A percentile compares a stretch with the other conserved stretches of the same genome.
Conservation (phyloP, 2,888 invertebrate genomes). For the Leptinotarsa tumamoca region DNA sequence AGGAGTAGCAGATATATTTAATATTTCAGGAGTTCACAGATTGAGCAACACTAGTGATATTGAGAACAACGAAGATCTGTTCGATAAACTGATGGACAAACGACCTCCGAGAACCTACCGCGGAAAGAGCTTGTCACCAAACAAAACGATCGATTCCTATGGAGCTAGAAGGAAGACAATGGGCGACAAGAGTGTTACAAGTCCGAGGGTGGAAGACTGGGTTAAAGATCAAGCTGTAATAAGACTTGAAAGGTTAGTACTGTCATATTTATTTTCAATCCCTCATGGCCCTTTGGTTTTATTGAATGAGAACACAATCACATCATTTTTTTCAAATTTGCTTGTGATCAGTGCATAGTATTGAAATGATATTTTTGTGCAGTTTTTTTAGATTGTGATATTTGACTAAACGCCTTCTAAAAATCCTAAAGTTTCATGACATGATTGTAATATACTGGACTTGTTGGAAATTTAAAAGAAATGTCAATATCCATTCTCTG, state of each 20-base stretch:
- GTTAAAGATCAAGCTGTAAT: constrained; percentile 46
- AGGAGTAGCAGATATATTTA: constrained; percentile 53
- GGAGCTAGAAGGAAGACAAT: constrained; percentile 40
- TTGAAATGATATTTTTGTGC: too few species aligned
- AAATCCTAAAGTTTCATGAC: too few species aligned
- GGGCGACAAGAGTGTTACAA: constrained; percentile 31
- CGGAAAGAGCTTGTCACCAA: constrained; percentile 44
- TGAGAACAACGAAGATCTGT: constrained; percentile 50
- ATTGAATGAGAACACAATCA: too few species aligned
- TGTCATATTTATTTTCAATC: neutral
- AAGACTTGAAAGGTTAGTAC: constrained; percentile 21
- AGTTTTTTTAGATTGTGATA: neutral
- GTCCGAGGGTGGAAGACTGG: constrained; percentile 49
- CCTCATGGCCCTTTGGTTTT: neutral
- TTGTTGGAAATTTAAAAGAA: too few species aligned
- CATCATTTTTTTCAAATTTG: too few species aligned
- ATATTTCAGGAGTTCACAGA: constrained; percentile 38
- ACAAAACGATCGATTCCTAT: constrained; percentile 26
- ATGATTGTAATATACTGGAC: too few species aligned
- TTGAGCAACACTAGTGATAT: constrained; percentile 44
- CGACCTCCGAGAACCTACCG: constrained; percentile 45
- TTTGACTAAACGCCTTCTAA: too few species aligned
- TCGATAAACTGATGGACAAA: constrained; percentile 45
- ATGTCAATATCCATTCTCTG: too few species aligned
- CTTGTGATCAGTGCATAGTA: too few species aligned